A percentile compares a stretch with the other conserved stretches of the same genome.
These are phyloP conservation scores for Drosophila kurseongensis DNA, from an alignment of 1,140 invertebrate genomes.

Conservation along the genomic window DNA sequence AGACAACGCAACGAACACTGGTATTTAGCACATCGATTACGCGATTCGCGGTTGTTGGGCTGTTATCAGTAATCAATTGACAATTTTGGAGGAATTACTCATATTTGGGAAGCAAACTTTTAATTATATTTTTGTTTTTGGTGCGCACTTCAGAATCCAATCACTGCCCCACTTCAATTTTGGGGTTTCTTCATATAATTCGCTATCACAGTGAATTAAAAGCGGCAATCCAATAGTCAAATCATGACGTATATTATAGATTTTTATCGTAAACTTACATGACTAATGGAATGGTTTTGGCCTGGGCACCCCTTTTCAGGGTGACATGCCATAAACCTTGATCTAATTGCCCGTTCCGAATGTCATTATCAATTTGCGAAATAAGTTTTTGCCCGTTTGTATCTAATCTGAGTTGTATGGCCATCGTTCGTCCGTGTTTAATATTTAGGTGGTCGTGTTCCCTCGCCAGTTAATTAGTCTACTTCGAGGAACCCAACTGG, in stretches of 20 bases:
- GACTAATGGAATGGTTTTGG: constrained; percentile 28
- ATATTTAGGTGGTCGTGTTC: constrained; percentile 24
- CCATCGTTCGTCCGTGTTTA: constrained; percentile 14
- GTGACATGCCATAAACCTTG: constrained; percentile 23
- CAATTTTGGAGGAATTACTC: constrained; percentile 52
- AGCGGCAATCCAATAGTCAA: constrained; percentile 16
- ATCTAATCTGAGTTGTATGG: constrained; percentile 33
- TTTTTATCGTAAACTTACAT: constrained; percentile 37
- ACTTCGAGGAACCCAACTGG: constrained; percentile 25
- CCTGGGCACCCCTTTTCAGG: neutral
- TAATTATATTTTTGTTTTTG: constrained; percentile 28
- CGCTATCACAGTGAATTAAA: constrained; percentile 15
- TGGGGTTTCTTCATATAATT: constrained; percentile 10
- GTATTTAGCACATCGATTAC: constrained; percentile 59
- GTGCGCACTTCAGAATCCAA: constrained; percentile 53
- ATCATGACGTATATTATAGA: constrained; percentile 32
- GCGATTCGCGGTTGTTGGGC: constrained; percentile 28
- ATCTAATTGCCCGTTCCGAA: constrained; percentile 23
- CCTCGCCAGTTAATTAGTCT: constrained; percentile 36
- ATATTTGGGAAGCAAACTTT: constrained; percentile 22
- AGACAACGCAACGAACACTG: constrained; percentile 34
- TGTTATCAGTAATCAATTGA: constrained; percentile 12
- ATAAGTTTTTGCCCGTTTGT: constrained; percentile 35
- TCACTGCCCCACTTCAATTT: constrained; percentile 34
- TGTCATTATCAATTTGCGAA: constrained; percentile 36